Evolutionary conservation across 1,140 invertebrate species (phyloP), one percentile per base, ranked within the genome.

Genomic region (Cydia pomonella): DNA sequence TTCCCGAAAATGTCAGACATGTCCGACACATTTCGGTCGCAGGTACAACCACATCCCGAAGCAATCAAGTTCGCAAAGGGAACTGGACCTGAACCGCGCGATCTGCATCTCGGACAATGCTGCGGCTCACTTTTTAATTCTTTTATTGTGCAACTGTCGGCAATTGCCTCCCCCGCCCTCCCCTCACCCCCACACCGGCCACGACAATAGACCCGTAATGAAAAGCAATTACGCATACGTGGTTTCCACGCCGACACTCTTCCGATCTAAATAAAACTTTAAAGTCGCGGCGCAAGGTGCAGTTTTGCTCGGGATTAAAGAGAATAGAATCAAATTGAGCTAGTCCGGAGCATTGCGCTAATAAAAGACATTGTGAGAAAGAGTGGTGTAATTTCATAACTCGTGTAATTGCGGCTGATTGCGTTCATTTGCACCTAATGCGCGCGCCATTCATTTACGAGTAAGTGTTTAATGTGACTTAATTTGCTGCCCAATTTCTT

Each of bases 151-250:
- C 91, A 92, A 91, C 89, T 85, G 88, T 83, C 83, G 86, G 82
- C 89, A 92, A 92, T 92, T 91, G 89, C 80, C 77, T 82, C 76
- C 76, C 72, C 77, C 72, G 72, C 71, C 16, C 76, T 72, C 76
- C 76, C 72, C 41, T 6, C 38, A 44, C 73, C 72, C 50, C 64
- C 85, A 83, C 87, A 85, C 16, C 18, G 23, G 27, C 85, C 83
- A 88, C 86, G 87, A 92, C 90, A 92, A 92, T 92, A 82, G 89
- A 77, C 76, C 77, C 81, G 87, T 91, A 92, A 92, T 91, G 89
- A 91, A 90, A 89, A 91, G 90, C 90, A 92, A 90, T 92, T 92
- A 92, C 90, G 81, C 89, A 90, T 92, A 92, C 89, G 89, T 91
- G 90, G 86, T 83, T 83, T 84, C 82, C 84, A 82, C 78, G 77